Conservation (phyloP, 2,888 invertebrate species). For the Bembecia ichneumoniformis region DNA sequence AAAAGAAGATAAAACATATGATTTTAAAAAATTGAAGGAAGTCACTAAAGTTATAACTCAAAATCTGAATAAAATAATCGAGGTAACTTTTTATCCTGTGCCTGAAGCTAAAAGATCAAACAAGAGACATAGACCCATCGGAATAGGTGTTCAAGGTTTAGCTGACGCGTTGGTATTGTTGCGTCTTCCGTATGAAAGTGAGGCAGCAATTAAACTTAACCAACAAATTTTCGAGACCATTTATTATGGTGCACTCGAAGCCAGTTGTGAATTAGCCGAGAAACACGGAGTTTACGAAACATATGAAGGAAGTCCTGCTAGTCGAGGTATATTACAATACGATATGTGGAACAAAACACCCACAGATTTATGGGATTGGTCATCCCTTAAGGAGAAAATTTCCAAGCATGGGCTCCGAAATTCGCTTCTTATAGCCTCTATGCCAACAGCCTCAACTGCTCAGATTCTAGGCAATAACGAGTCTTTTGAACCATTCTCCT, state of each 20-base stretch:
- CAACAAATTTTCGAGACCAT: conserved; percentile 98
- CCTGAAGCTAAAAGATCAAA: conserved; percentile 91
- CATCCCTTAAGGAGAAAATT: conserved; percentile 84
- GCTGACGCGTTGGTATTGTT: conserved; percentile 97
- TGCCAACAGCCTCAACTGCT: conserved; percentile 99
- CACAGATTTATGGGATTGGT: conserved; percentile 92
- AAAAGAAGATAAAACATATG: conserved; percentile 81
- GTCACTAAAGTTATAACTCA: conserved; percentile 90
- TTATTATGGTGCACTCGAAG: conserved; percentile 96
- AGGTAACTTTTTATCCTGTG: conserved; percentile 96
- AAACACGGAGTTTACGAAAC: conserved; percentile 90
- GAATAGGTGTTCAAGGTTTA: conserved; percentile 96
- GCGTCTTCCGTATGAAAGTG: conserved; percentile 93
- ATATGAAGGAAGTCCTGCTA: conserved; percentile 92
- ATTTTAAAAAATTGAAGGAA: conserved; percentile 88
- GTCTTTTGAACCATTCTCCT: conserved; percentile 97
- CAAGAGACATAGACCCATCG: conserved; percentile 86
- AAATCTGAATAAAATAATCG: conserved; percentile 97
- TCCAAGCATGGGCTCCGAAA: conserved; percentile 92
- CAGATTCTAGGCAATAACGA: conserved; percentile 99
- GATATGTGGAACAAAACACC: conserved; percentile 98
- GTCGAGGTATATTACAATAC: conserved; percentile 95
- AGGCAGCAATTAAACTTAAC: conserved; percentile 88
- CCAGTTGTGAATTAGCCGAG: conserved; percentile 94
- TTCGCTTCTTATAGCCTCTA: conserved; percentile 93